These are phyloP conservation scores for Acipenser oxyrinchus DNA, from an alignment of 2,797 vertebrate species.

Conservation along the genomic window DNA sequence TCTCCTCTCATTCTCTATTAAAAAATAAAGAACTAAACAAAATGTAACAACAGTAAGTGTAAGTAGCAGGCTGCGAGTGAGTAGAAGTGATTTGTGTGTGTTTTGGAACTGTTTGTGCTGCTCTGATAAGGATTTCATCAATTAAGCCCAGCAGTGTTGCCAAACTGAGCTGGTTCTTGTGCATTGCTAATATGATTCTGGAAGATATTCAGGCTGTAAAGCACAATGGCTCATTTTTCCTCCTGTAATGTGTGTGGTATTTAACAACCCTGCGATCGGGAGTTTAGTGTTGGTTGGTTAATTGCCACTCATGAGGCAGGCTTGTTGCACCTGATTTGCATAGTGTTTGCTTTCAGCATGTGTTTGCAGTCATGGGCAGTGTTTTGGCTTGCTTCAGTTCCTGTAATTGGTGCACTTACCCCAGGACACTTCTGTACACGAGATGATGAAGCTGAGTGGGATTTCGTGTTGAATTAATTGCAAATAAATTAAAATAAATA, in stretches of 20 bases:
- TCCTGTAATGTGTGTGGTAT: not conserved
- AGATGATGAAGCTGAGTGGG: slow-evolving; percentile 51
- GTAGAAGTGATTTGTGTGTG: no score
- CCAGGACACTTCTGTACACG: slow-evolving; percentile 38
- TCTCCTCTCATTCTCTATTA: no score
- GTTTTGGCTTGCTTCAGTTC: slow-evolving; percentile 51
- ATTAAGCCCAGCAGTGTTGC: no score
- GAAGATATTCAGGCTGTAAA: no score
- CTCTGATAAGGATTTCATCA: no score
- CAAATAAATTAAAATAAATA: slow-evolving; percentile 59
- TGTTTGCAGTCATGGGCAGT: slow-evolving; percentile 49
- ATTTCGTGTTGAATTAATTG: slow-evolving; percentile 57
- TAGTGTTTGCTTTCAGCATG: slow-evolving; percentile 36
- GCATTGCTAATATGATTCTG: not conserved
- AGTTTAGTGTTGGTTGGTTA: not conserved
- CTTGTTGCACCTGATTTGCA: slow-evolving; percentile 47
- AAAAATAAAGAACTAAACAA: no score
- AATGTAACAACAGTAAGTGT: no score
- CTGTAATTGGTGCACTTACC: slow-evolving; percentile 53
- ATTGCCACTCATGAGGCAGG: slow-evolving; percentile 8
- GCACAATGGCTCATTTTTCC: not conserved
- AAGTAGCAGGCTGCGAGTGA: no score
- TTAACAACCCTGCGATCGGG: not conserved
- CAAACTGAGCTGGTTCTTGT: not conserved
- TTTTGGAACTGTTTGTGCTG: no score